phyloP scores from a whole-genome alignment of 1,140 invertebrate genomes.

The Drosophila navojoa region DNA sequence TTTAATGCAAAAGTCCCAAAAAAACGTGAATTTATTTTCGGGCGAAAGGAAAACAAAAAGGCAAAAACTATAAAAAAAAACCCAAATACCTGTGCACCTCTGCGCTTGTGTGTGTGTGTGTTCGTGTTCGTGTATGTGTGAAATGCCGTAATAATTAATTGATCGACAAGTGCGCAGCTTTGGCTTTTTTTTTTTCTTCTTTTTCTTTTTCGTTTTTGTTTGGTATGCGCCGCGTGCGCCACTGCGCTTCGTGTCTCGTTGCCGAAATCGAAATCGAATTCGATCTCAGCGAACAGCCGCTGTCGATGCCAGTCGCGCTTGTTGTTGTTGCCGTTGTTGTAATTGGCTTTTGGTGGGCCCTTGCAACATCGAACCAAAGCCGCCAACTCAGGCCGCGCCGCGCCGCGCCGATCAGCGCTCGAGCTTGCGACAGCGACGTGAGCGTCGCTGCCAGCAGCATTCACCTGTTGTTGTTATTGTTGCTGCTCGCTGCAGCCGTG shows the following conservation, averaged over 20 bases:
- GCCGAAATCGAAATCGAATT: constrained; percentile 63
- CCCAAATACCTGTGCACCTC: constrained; percentile 38
- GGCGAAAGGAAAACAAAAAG: constrained; percentile 46
- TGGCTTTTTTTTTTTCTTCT: constrained; percentile 21
- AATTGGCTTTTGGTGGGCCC: constrained; percentile 43
- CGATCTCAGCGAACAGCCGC: constrained; percentile 41
- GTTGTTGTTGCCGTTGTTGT: constrained; percentile 19
- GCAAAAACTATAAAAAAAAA: constrained; percentile 61
- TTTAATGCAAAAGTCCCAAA: constrained; percentile 78
- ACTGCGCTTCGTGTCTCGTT: constrained; percentile 37
- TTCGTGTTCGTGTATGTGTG: constrained; percentile 39
- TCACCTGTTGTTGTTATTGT: constrained; percentile 64
- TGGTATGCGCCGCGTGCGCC: constrained; percentile 60
- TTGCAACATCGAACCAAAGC: constrained; percentile 58
- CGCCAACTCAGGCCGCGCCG: neutral
- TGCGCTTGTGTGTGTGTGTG: constrained; percentile 1
- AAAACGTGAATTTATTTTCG: constrained; percentile 68
- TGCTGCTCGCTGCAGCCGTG: constrained; percentile 27
- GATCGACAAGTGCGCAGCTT: constrained; percentile 78
- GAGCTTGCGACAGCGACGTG: constrained; percentile 56
- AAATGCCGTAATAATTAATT: constrained; percentile 81
- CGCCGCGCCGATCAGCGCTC: constrained; percentile 16
- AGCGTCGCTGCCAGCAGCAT: constrained; percentile 33
- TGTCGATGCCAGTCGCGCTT: constrained; percentile 17
- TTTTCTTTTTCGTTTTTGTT: constrained; percentile 44